Evolutionary conservation across 2,113 vertebrate species (phyloP).

Genomic region (Phoenicopterus ruber): DNA sequence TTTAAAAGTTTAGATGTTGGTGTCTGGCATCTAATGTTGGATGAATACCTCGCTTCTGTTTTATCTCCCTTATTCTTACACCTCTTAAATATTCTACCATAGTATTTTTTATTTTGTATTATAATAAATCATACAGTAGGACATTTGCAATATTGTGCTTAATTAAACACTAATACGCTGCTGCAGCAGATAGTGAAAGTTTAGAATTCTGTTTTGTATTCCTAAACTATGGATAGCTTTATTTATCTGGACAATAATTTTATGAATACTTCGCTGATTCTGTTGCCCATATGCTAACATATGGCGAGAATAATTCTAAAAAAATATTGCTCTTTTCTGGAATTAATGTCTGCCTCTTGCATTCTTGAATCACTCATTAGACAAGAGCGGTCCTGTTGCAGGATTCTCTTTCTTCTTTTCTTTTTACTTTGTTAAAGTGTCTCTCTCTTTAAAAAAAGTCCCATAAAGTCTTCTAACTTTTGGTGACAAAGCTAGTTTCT

Average conservation of each 20-base stretch:
- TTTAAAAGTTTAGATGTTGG: not conserved
- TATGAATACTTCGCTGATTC: not conserved
- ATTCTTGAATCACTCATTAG: not conserved
- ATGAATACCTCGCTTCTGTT: not conserved
- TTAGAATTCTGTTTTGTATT: not conserved
- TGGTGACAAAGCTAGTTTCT: not conserved
- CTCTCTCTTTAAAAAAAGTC: not conserved
- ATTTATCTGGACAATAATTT: not conserved
- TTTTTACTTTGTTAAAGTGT: not conserved
- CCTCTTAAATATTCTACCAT: not conserved
- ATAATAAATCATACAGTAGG: not conserved
- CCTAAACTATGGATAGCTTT: not conserved
- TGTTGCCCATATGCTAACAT: not conserved
- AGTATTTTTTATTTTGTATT: not conserved
- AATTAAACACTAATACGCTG: not conserved
- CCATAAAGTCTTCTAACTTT: not conserved
- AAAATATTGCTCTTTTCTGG: not conserved
- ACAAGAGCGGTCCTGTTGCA: not conserved
- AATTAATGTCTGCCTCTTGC: not conserved
- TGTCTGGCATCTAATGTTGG: not conserved
- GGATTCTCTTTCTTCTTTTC: not conserved
- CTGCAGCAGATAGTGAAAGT: not conserved
- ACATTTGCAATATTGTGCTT: not conserved
- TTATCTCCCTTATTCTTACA: not conserved
- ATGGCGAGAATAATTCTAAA: not conserved